Percentiles rank a stretch among this genome's conserved stretches.
Conservation (phyloP, 2,113 vertebrate species). For the Microcebus tavaratra region DNA sequence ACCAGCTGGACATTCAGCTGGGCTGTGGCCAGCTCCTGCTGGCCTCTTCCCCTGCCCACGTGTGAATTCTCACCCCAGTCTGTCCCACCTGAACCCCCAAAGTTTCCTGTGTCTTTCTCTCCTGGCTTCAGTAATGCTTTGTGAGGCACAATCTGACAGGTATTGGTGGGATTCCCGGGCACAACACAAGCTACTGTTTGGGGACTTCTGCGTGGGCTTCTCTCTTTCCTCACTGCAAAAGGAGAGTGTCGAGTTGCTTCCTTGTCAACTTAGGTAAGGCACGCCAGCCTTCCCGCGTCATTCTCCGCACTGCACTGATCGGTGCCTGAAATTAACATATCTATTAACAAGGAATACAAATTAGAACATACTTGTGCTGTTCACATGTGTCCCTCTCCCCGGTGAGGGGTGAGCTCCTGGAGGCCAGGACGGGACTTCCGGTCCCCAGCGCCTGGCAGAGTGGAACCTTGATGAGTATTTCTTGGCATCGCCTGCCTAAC, state of each 20-base stretch:
- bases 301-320: background rate
- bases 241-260: background rate
- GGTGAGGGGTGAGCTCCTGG: background rate
- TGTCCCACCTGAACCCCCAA: background rate
- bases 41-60: background rate
- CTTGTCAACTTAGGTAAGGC: background rate
- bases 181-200: rapidly evolving
- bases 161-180: background rate
- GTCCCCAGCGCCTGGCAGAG: background rate
- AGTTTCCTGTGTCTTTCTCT: background rate
- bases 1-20: background rate
- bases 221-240: background rate
- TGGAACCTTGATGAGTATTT: background rate
- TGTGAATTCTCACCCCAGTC: background rate
- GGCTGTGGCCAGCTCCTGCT: rapidly evolving
- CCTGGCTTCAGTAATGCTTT: background rate
- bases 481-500: background rate
- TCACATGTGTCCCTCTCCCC: background rate
- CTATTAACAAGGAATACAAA: background rate
- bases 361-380: background rate
- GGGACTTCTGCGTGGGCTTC: background rate
- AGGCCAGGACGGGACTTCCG: background rate
- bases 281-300: background rate
- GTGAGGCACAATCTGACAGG: rapidly evolving
- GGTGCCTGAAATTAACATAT: background rate